phyloP scores from a whole-genome alignment of 2,797 vertebrate genomes.

The Sebastiscus albofasciatus region DNA sequence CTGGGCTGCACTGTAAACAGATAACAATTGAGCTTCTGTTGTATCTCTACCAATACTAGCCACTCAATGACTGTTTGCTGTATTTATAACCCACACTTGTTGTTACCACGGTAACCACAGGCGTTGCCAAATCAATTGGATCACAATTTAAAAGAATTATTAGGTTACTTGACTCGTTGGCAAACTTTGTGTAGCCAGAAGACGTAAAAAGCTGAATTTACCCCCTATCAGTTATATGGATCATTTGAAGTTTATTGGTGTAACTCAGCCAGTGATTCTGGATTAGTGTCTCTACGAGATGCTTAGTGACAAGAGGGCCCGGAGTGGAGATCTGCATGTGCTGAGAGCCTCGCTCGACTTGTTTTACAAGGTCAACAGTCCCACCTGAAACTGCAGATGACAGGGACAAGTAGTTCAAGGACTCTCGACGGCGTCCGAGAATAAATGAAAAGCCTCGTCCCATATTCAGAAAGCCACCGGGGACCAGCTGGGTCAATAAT shows the following conservation, averaged over 20 bases:
- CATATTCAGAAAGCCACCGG: slow-evolving; percentile 62
- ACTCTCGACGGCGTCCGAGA: slow-evolving; percentile 49
- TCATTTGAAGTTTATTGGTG: slow-evolving; percentile 9
- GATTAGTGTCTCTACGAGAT: slow-evolving; percentile 36
- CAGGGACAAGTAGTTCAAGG: slow-evolving; percentile 71
- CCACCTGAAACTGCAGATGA: slow-evolving; percentile 55
- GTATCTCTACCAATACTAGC: not conserved
- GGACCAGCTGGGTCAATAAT: slow-evolving; percentile 63
- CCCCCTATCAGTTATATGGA: not conserved
- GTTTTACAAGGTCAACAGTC: slow-evolving; percentile 65
- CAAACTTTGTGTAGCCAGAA: not conserved
- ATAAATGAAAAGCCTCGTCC: slow-evolving; percentile 71
- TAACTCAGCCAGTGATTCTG: not conserved
- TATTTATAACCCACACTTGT: not conserved
- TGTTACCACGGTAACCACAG: not conserved
- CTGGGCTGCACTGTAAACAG: not conserved
- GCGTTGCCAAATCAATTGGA: not conserved
- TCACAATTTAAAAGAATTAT: not conserved
- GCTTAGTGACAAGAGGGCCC: slow-evolving; percentile 19
- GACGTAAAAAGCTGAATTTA: not conserved
- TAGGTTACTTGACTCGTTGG: not conserved
- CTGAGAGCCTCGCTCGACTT: slow-evolving; percentile 17
- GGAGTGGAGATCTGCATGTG: slow-evolving; percentile 18
- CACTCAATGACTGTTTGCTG: not conserved
- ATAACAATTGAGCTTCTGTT: not conserved